phyloP scores from a whole-genome alignment of 92 coral and sea anemone genomes.

The Epizoanthus rinbou region DNA sequence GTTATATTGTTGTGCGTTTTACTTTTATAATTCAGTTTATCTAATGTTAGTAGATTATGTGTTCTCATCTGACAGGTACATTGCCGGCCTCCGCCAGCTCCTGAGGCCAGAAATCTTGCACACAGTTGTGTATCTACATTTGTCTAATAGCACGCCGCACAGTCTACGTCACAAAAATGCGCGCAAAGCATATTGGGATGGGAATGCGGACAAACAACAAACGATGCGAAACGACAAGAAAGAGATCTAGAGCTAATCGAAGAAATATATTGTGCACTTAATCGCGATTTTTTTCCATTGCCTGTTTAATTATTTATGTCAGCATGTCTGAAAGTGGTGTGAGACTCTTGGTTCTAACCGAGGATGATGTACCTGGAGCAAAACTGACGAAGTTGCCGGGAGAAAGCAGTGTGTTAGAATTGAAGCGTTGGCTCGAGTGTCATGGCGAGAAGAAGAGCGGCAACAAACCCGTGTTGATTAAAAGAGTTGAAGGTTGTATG shows the following conservation, averaged over 20 bases:
- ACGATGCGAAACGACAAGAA: not conserved
- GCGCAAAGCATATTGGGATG: slow-evolving; percentile 5
- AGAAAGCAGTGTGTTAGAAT: slow-evolving; percentile 14
- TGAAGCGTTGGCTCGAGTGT: slow-evolving; percentile 28
- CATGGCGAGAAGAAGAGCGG: slow-evolving; percentile 15
- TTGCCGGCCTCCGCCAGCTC: no score
- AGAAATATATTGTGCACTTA: no score
- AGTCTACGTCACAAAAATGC: slow-evolving; percentile 6
- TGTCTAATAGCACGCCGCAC: slow-evolving; percentile 16
- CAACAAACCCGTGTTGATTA: slow-evolving; percentile 6
- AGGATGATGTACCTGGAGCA: slow-evolving; percentile 26
- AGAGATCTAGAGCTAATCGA: not conserved
- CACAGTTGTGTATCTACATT: no score
- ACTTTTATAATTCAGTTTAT: no score
- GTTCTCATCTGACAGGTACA: no score
- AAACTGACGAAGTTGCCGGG: not conserved
- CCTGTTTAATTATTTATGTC: not conserved
- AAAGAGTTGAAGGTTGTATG: slow-evolving; percentile 15
- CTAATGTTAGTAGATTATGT: no score
- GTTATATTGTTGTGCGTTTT: no score
- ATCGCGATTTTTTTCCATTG: not conserved
- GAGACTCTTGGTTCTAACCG: slow-evolving; percentile 3
- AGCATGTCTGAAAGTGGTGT: not conserved
- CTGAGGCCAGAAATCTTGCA: no score
- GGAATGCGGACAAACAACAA: slow-evolving; percentile 1